A percentile compares a stretch with the other conserved stretches of the same genome.
These are phyloP conservation scores for Falco biarmicus DNA, from an alignment of 2,797 vertebrate genomes.

Conservation along the genomic window DNA sequence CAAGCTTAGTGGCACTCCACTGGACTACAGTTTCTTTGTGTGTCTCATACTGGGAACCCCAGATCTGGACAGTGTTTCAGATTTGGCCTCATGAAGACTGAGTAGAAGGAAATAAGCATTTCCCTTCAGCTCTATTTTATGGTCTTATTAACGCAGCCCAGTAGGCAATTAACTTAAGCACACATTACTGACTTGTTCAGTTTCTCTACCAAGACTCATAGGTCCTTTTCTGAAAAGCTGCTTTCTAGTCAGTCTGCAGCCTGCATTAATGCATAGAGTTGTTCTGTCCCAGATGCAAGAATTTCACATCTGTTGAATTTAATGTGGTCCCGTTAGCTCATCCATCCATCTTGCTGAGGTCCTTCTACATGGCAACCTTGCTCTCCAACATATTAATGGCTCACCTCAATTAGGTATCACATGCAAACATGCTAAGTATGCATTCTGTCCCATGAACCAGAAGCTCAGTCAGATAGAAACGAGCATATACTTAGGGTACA, in stretches of 20 bases:
- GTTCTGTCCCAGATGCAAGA: neutral
- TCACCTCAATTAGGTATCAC: neutral
- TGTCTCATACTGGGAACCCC: neutral
- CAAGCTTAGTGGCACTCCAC: neutral
- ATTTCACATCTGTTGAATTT: neutral
- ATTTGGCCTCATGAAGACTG: neutral
- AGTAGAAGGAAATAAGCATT: neutral
- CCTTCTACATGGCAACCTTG: neutral
- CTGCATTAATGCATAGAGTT: neutral
- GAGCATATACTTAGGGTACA: neutral
- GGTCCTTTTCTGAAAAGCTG: neutral
- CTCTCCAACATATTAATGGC: rapidly evolving
- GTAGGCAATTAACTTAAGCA: neutral
- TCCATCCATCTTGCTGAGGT: neutral
- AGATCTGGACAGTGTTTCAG: neutral
- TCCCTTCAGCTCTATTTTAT: neutral
- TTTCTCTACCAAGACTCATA: neutral
- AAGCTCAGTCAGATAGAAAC: neutral
- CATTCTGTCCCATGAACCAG: neutral
- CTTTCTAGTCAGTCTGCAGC: neutral
- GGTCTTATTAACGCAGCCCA: neutral
- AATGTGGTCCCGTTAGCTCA: rapidly evolving
- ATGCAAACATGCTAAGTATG: neutral
- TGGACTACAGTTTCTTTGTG: neutral
- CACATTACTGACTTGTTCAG: neutral